These are phyloP conservation scores for Hucho hucho DNA, from an alignment of 2,113 vertebrate genomes.

Conservation along the genomic window DNA sequence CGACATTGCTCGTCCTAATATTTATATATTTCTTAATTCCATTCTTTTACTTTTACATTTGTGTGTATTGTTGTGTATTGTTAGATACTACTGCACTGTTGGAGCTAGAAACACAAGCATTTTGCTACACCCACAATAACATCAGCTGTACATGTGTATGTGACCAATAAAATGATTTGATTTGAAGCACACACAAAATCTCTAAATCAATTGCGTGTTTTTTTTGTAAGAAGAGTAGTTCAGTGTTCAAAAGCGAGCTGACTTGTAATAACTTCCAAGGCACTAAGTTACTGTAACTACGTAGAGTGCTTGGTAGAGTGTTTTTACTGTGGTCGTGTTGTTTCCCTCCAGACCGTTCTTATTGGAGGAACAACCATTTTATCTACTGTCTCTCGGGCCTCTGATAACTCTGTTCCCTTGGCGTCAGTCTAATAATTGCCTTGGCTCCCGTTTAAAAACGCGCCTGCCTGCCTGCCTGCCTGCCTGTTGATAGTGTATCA, in stretches of 20 bases:
- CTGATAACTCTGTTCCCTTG: slow-evolving; percentile 27
- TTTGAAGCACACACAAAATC: too few relatives aligned
- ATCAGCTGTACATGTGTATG: too few relatives aligned
- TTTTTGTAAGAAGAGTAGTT: neutral
- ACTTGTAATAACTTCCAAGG: neutral
- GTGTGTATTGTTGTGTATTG: too few relatives aligned
- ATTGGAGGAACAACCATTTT: neutral
- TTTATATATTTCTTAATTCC: too few relatives aligned
- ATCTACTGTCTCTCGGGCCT: neutral
- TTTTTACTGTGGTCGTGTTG: neutral
- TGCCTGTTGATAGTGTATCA: slow-evolving; percentile 47
- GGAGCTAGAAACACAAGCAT: too few relatives aligned
- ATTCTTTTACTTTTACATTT: too few relatives aligned
- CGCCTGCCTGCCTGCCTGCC: neutral
- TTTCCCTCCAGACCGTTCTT: neutral
- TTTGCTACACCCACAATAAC: too few relatives aligned
- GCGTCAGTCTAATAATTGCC: slow-evolving; percentile 52
- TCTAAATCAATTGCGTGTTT: neutral
- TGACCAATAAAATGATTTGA: too few relatives aligned
- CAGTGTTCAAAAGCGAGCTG: neutral
- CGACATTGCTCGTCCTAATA: too few relatives aligned
- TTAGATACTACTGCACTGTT: too few relatives aligned
- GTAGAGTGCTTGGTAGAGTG: neutral
- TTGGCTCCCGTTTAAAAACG: slow-evolving; percentile 45
- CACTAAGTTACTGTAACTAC: neutral